Evolutionary conservation across 1,140 invertebrate genomes (phyloP), one percentile per base, ranked within the genome.

Genomic region (Popillia japonica): DNA sequence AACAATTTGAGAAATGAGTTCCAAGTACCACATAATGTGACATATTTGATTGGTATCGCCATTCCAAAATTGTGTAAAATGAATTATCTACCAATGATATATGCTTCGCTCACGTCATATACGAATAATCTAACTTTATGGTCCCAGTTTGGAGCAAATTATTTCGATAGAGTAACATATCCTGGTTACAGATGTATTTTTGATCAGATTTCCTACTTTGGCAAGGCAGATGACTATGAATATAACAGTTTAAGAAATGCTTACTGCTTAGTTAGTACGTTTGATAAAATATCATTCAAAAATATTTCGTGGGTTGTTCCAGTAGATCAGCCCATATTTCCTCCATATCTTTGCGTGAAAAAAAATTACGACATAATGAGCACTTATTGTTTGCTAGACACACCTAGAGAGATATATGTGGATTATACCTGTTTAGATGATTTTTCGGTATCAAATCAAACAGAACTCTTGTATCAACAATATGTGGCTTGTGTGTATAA

Each of bases 51-150:
- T 17, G 48, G 48, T 55, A 55, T 55, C 48, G 48, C 48, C 0
- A 14, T 55, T n/a, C 48, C 48, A 55, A n/a, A n/a, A 55, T 55
- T 55, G n/a, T 55, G 48, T n/a, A 55, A 55, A 55, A 55, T 14
- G 6, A 55, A 55, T 17, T 55, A 55, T 55, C 17, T 14, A 0
- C 11, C 48, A 17, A 20, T 55, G 17, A 17, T 55, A 17, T 17
- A n/a, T n/a, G 14, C n/a, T 10, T 48, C 17, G 6, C 17, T 17
- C 17, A 3, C 48, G 2, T n/a, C 11, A 3, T 17, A 17, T 55
- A n/a, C 6, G 48, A 17, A 17, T 17, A 4, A 55, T 2, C 17
- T n/a, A n/a, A 6, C 6, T 6, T 6, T 6, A n/a, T 55, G 48
- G 48, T 17, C 48, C 6, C 48, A 55, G 17, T 55, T 55, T 17